phyloP scores from a whole-genome alignment of 2,797 vertebrate species.

The Sebastes alutus region DNA sequence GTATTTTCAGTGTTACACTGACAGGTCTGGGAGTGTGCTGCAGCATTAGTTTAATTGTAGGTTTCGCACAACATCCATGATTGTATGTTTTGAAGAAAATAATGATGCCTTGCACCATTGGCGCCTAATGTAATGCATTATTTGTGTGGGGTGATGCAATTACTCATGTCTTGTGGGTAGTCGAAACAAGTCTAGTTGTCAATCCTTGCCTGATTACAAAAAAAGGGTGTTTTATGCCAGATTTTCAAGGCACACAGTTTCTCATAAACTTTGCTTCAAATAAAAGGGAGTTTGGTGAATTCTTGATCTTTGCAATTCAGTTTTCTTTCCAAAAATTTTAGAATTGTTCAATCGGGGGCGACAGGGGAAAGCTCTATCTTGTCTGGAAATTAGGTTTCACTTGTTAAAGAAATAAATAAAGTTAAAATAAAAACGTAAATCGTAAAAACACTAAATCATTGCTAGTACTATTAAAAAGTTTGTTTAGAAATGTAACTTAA shows the following conservation, averaged over 20 bases:
- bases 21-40: neutral
- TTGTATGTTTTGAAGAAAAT: neutral
- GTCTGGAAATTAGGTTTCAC: neutral
- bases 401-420: neutral
- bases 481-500: neutral
- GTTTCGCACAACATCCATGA: neutral
- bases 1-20: neutral
- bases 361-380: neutral
- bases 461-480: neutral
- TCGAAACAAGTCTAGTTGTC: neutral
- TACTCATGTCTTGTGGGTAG: neutral
- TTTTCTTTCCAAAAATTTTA: neutral
- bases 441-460: neutral
- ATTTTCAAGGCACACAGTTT: neutral
- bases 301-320: neutral
- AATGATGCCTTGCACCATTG: neutral
- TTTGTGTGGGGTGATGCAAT: neutral
- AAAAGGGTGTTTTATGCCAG: neutral
- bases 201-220: neutral
- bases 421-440: neutral
- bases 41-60: neutral
- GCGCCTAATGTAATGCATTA: neutral
- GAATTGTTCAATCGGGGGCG: neutral
- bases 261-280: neutral
- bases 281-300: neutral